Evolutionary conservation across 2,888 invertebrate genomes (phyloP).

Genomic region (Drosophila neonasuta): DNA sequence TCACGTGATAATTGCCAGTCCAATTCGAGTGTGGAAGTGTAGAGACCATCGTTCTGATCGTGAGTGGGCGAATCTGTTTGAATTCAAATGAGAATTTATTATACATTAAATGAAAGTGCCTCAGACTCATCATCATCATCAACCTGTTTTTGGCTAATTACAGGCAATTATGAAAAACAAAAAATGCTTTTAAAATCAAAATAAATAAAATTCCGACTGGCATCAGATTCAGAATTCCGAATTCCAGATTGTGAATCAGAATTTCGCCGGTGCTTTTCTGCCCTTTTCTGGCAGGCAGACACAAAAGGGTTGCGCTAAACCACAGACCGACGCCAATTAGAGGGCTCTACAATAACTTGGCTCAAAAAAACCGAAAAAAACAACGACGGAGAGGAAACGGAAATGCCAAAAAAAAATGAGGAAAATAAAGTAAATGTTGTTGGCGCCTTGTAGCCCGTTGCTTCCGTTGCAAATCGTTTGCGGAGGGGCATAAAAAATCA

Average conservation of each 20-base stretch:
- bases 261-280: background rate
- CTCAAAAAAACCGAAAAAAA: background rate
- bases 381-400: slow-evolving; percentile 16
- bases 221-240: slow-evolving; percentile 28
- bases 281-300: background rate
- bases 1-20: slow-evolving; percentile 86
- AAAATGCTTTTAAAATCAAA: slow-evolving; percentile 38
- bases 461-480: slow-evolving; percentile 39
- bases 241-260: slow-evolving; percentile 6
- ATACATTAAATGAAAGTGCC: background rate
- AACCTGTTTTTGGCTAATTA: slow-evolving; percentile 39
- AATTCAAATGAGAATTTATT: slow-evolving; percentile 50
- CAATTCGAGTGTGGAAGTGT: slow-evolving; percentile 86
- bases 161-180: slow-evolving; percentile 57
- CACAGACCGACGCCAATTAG: slow-evolving; percentile 57
- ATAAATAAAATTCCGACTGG: slow-evolving; percentile 45
- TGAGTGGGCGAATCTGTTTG: slow-evolving; percentile 84
- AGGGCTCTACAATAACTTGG: slow-evolving; percentile 11
- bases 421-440: slow-evolving; percentile 44
- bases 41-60: slow-evolving; percentile 84
- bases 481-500: slow-evolving; percentile 47
- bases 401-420: slow-evolving; percentile 37
- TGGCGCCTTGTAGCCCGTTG: slow-evolving; percentile 42
- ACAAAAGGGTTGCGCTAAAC: slow-evolving; percentile 49
- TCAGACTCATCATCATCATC: slow-evolving; percentile 13